Conservation (phyloP, 2,797 vertebrate species). For the Tympanoctomys barrerae region DNA sequence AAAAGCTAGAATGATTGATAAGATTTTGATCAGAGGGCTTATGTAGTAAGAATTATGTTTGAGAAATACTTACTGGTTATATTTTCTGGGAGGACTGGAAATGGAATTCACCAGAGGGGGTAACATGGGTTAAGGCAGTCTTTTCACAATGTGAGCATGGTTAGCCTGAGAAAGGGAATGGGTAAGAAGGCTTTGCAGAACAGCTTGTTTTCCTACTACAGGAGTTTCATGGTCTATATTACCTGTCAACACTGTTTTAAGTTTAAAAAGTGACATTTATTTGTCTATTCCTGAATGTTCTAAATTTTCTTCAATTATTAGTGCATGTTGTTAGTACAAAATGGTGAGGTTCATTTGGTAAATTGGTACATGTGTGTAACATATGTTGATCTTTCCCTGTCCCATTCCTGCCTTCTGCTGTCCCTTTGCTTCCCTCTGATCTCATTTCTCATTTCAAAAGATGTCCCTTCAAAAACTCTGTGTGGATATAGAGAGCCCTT, state of each 20-base stretch:
- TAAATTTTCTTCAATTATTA: neutral
- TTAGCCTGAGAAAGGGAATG: neutral
- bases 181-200: neutral
- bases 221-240: neutral
- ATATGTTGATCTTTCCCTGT: neutral
- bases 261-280: neutral
- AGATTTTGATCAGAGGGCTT: neutral
- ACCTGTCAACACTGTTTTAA: neutral
- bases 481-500: too few species aligned
- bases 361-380: neutral
- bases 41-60: neutral
- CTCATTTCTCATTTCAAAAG: neutral
- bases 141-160: neutral
- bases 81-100: neutral
- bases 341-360: neutral
- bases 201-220: neutral
- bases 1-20: neutral
- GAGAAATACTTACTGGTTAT: neutral
- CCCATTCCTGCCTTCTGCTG: neutral
- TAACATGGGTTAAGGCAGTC: neutral
- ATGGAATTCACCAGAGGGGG: neutral
- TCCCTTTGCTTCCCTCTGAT: neutral
- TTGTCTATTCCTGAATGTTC: neutral
- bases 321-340: neutral
- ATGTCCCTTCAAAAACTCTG: neutral